A percentile compares a stretch with the other conserved stretches of the same genome.
phyloP scores from a whole-genome alignment of 1,140 invertebrate genomes.

The Drosophila dunni region DNA sequence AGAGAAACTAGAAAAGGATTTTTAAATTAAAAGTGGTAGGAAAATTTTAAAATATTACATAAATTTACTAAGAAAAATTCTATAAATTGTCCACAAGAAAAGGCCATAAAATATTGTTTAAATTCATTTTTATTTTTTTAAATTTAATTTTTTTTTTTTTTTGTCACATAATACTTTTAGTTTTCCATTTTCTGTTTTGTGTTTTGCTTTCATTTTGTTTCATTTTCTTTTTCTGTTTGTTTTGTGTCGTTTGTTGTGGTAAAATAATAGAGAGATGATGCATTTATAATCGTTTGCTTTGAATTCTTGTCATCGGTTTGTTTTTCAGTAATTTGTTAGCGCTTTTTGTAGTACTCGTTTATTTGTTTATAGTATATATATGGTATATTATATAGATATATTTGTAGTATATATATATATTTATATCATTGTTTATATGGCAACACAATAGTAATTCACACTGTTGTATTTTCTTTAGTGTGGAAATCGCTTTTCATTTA shows the following conservation, averaged over 20 bases:
- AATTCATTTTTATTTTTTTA: constrained; percentile 34
- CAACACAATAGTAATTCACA: constrained; percentile 82
- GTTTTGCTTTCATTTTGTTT: constrained; percentile 35
- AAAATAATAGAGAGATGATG: constrained; percentile 40
- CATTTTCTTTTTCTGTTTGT: constrained; percentile 12
- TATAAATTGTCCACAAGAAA: constrained; percentile 6
- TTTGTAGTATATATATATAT: constrained; percentile 43
- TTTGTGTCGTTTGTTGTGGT: constrained; percentile 26
- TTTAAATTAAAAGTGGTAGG: background rate
- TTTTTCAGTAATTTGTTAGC: constrained; percentile 20
- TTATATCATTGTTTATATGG: constrained; percentile 58
- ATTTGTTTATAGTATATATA: constrained; percentile 26
- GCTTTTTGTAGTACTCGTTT: constrained; percentile 33
- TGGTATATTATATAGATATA: constrained; percentile 34
- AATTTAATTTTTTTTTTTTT: constrained; percentile 16
- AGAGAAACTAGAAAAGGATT: background rate
- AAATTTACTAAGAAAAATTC: background rate
- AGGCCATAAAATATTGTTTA: constrained; percentile 18
- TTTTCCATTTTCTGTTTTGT: constrained; percentile 1
- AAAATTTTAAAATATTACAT: background rate
- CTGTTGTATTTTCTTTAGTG: constrained; percentile 51
- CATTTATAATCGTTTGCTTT: constrained; percentile 34
- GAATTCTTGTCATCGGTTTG: constrained; percentile 24
- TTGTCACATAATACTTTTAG: constrained; percentile 47
- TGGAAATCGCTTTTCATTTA: constrained; percentile 52